A percentile compares a stretch with the other conserved stretches of the same genome.
Evolutionary conservation across 2,797 vertebrate species (phyloP).

Genomic region (Sebastolobus alascanus): DNA sequence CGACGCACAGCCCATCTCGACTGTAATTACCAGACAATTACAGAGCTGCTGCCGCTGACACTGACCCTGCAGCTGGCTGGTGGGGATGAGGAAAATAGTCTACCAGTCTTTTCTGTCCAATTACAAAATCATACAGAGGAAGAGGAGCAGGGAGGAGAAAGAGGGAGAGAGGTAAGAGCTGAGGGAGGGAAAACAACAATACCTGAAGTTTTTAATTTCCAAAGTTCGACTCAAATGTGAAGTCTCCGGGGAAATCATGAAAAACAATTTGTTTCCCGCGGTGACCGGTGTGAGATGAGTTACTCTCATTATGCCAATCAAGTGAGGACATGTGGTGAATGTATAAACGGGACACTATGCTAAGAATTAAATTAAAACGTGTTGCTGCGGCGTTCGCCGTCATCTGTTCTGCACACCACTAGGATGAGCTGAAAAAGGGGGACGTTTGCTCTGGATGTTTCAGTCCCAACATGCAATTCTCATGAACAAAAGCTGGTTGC

Average conservation of each 20-base stretch:
- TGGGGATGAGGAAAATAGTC: conserved; percentile 12
- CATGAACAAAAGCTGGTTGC: conserved; percentile 40
- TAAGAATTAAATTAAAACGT: not conserved
- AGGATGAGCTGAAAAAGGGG: too few relatives aligned
- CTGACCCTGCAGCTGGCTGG: conserved; percentile 56
- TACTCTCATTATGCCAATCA: conserved; percentile 41
- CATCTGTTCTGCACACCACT: not conserved
- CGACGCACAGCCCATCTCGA: conserved; percentile 43
- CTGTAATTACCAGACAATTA: conserved; percentile 78
- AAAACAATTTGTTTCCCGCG: conserved; percentile 18
- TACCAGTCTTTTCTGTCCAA: conserved; percentile 28
- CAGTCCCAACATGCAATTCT: conserved; percentile 10
- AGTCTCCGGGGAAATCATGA: conserved; percentile 38
- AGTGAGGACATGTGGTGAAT: not conserved
- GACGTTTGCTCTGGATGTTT: conserved; percentile 8
- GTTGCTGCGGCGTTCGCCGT: not conserved
- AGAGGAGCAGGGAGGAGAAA: conserved; percentile 6
- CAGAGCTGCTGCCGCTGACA: conserved; percentile 52
- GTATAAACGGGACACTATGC: not conserved
- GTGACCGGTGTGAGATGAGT: not conserved
- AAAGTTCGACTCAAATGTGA: conserved; percentile 15
- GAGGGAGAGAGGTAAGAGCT: not conserved
- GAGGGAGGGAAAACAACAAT: not conserved
- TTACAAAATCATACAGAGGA: conserved; percentile 42
- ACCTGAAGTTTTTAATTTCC: conserved; percentile 13